Evolutionary conservation across 2,888 invertebrate species (phyloP).

Genomic region (Chelonus formosanus): DNA sequence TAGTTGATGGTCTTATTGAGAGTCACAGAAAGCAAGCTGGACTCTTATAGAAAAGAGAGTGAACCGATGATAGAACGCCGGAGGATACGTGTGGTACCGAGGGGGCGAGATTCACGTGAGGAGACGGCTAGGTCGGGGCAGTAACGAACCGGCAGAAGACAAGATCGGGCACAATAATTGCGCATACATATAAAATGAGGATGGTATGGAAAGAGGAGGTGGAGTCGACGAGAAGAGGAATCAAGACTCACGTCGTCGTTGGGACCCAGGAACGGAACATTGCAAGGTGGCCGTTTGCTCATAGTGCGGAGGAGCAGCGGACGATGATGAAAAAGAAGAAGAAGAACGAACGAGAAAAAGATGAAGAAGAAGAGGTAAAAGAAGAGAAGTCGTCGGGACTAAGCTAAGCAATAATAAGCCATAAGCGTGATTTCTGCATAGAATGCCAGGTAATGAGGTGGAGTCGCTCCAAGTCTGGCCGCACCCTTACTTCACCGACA

Average conservation of each 20-base stretch:
- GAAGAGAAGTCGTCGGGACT: constrained; percentile 41
- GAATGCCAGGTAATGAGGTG: constrained; percentile 66
- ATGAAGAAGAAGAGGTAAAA: constrained; percentile 11
- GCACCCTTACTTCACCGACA: constrained; percentile 60
- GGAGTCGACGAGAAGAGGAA: constrained; percentile 33
- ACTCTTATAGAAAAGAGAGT: constrained; percentile 12
- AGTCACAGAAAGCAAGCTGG: constrained; percentile 6
- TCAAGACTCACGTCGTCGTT: constrained; percentile 15
- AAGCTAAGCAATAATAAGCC: constrained; percentile 64
- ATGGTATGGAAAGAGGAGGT: constrained; percentile 42
- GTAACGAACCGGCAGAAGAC: constrained; percentile 51
- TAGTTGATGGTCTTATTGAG: too few relatives aligned
- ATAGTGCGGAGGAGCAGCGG: not conserved
- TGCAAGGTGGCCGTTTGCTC: constrained; percentile 21
- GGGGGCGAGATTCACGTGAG: constrained; percentile 12
- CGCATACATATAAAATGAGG: constrained; percentile 51
- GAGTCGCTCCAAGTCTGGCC: constrained; percentile 62
- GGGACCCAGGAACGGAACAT: constrained; percentile 21
- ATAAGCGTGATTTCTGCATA: constrained; percentile 64
- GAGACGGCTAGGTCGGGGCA: constrained; percentile 34
- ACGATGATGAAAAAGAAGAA: not conserved
- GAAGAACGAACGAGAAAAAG: constrained; percentile 11
- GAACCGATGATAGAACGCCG: constrained; percentile 6
- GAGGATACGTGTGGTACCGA: constrained; percentile 9
- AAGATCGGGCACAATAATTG: constrained; percentile 56